These are phyloP conservation scores for Leptinotarsa defecta DNA, from an alignment of 1,140 invertebrate genomes.

Conservation along the genomic window DNA sequence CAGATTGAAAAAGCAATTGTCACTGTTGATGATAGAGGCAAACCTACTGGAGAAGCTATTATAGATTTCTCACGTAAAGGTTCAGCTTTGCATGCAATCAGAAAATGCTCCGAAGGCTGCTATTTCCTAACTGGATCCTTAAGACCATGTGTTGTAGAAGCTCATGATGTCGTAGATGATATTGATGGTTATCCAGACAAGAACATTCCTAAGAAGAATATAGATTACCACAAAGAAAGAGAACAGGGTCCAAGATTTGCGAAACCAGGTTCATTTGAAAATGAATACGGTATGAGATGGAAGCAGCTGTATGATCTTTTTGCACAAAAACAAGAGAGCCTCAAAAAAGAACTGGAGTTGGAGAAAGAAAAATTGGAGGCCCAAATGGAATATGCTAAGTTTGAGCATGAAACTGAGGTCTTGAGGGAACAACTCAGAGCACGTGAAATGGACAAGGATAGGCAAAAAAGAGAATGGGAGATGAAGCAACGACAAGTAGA, in stretches of 20 bases:
- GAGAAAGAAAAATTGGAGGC: conserved; percentile 91
- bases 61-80: conserved; percentile 95
- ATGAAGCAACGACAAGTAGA: conserved; percentile 83
- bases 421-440: conserved; percentile 83
- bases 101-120: conserved; percentile 89
- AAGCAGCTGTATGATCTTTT: conserved; percentile 93
- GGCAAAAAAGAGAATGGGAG: conserved; percentile 87
- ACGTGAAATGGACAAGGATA: conserved; percentile 84
- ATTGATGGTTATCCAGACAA: conserved; percentile 93
- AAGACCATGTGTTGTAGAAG: conserved; percentile 88
- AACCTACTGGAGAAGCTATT: conserved; percentile 92
- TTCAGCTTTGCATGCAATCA: conserved; percentile 83
- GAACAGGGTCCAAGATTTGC: conserved; percentile 90
- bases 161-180: conserved; percentile 88
- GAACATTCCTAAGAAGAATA: conserved; percentile 80
- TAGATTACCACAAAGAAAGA: conserved; percentile 80
- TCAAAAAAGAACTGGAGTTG: conserved; percentile 89
- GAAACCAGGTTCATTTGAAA: conserved; percentile 87
- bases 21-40: conserved; percentile 94
- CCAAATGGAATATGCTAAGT: conserved; percentile 93
- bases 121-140: conserved; percentile 91
- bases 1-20: conserved; percentile 90
- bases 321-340: conserved; percentile 85
- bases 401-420: conserved; percentile 89
- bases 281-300: conserved; percentile 94